A percentile compares a stretch with the other conserved stretches of the same genome.
Evolutionary conservation across 1,140 invertebrate species (phyloP).

Genomic region (Aphaenogaster floridana): DNA sequence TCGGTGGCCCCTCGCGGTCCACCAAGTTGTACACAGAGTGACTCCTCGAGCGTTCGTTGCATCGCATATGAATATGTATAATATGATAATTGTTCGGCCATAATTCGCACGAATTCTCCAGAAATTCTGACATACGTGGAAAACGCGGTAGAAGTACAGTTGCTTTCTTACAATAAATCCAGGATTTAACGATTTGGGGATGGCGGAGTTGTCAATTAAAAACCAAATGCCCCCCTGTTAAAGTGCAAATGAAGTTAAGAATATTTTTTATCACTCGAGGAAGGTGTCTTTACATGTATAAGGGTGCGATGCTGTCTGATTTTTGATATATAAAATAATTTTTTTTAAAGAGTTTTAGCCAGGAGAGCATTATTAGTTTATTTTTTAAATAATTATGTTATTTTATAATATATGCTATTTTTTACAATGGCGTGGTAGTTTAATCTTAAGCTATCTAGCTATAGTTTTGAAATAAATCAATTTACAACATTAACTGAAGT

Average conservation of each 20-base stretch:
- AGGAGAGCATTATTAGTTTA: too few relatives aligned
- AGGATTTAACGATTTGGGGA: constrained; percentile 14
- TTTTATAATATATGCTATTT: too few relatives aligned
- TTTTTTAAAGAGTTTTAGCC: too few relatives aligned
- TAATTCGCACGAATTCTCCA: constrained; percentile 50
- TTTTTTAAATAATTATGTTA: too few relatives aligned
- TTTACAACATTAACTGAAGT: not conserved
- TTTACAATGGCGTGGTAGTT: too few relatives aligned
- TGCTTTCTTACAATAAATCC: constrained; percentile 34
- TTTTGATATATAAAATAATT: too few relatives aligned
- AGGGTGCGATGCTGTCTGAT: too few relatives aligned
- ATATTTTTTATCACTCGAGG: too few relatives aligned
- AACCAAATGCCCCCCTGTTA: not conserved
- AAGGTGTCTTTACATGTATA: too few relatives aligned
- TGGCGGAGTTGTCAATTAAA: constrained; percentile 4
- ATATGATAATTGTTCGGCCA: constrained; percentile 26
- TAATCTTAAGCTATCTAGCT: too few relatives aligned
- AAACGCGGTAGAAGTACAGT: constrained; percentile 6
- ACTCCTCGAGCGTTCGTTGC: not conserved
- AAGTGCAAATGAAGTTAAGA: not conserved
- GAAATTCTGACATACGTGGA: constrained; percentile 6
- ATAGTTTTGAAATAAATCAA: too few relatives aligned
- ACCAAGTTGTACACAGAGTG: not conserved
- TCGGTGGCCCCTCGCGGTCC: not conserved
- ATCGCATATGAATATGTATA: constrained; percentile 41